Base-by-base conservation (phyloP, 2,797 vertebrate species). In the Sphenodon punctatus region DNA sequence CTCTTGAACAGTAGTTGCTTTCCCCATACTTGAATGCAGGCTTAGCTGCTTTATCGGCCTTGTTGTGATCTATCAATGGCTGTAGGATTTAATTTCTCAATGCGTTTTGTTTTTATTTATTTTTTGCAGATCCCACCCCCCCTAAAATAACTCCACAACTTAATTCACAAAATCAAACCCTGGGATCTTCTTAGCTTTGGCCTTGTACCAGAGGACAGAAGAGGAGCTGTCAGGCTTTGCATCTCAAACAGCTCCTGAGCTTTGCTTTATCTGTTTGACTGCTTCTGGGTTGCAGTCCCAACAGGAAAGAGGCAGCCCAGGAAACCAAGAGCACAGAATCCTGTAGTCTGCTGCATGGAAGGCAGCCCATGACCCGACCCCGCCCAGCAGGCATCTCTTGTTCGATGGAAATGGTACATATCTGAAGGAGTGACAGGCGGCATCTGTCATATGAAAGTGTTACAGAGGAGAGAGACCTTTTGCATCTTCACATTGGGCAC, bases 71-170 rank as follows among this genome's bases (percentile, higher is more conserved):
- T 81, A 67, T 48, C n/a, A n/a, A 30, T 9, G 45, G 80, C 63
- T 86, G 55, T 69, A 82, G 65, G 79, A 71, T 22, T 7, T 88
- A 68, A 75, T 95, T 94, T 91, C n/a, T n/a, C n/a, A n/a, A n/a
- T n/a, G n/a, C 92, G 78, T 91, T 94, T 93, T 86, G 61, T 89
- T 90, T 78, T 85, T 95, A 91, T 95, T 93, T 87, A 93, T 96
- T 96, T 91, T 88, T 97, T 96, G 82, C 97, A 98, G 97, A 95
- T 95, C 89, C 86, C 85, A 87, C 88, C 89, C 83, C 87, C 84
- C 88, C 89, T 82, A 84, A 82, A 70, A 73, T 84, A 88, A 63
- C 78, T 78, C 27, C 81, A 78, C 60, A 82, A 85, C 90, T 94
- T 89, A 90, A 90, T 70, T 88, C 74, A 72, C 46, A 73, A 58